These are phyloP conservation scores for Delphinapterus leucas DNA, from an alignment of 2,113 vertebrate genomes.

Conservation along the genomic window DNA sequence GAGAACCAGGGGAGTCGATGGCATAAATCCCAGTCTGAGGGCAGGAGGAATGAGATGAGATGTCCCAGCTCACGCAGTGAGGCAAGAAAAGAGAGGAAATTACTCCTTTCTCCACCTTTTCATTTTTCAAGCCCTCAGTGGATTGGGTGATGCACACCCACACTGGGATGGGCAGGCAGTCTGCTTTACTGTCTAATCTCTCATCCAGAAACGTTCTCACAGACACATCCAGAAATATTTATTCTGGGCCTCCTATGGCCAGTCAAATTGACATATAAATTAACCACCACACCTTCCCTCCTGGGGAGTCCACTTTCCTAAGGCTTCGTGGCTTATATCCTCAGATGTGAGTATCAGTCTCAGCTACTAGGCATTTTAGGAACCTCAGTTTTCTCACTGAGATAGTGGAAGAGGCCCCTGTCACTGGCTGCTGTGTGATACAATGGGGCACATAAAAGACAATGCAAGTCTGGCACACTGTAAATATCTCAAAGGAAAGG, in stretches of 20 bases:
- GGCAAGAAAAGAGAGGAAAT: not conserved
- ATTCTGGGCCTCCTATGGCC: not conserved
- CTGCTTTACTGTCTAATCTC: not conserved
- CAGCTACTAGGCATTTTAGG: not conserved
- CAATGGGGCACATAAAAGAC: rapidly evolving
- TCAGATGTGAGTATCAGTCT: too few relatives aligned
- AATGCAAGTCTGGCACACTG: rapidly evolving
- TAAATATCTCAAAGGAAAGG: not conserved
- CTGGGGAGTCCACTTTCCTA: too few relatives aligned
- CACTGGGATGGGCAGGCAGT: not conserved
- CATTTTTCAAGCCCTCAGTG: not conserved
- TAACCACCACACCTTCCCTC: too few relatives aligned
- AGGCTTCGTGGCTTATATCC: rapidly evolving
- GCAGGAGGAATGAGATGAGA: not conserved
- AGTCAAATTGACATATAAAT: not conserved
- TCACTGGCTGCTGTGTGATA: not conserved
- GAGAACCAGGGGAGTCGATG: not conserved
- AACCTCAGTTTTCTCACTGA: not conserved
- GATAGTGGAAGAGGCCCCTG: too few relatives aligned
- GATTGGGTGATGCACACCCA: not conserved
- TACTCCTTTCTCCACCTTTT: not conserved
- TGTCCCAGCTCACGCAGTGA: not conserved
- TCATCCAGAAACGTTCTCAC: not conserved
- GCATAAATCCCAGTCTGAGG: not conserved
- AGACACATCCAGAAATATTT: not conserved